These are phyloP conservation scores for Rhimphoctona megacephalus DNA, from an alignment of 2,888 invertebrate genomes.

Conservation along the genomic window DNA sequence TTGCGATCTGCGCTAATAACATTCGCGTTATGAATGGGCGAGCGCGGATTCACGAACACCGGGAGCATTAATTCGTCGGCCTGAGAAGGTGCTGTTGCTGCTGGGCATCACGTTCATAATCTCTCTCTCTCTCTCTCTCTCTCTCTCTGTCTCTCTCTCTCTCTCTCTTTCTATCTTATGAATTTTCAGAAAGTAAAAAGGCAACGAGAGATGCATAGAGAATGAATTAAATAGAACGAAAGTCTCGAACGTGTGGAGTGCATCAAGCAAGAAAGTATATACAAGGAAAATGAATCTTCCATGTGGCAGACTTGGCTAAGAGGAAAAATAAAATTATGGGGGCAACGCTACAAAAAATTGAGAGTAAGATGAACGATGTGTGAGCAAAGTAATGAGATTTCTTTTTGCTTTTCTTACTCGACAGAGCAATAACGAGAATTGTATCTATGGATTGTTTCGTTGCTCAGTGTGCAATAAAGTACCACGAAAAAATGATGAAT, in stretches of 20 bases:
- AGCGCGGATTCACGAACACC: slow-evolving; percentile 78
- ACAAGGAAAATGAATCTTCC: slow-evolving; percentile 62
- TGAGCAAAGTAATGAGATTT: slow-evolving; percentile 66
- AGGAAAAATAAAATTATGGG: slow-evolving; percentile 35
- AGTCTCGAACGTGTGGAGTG: slow-evolving; percentile 45
- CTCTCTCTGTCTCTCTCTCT: slow-evolving; percentile 21
- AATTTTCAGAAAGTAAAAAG: slow-evolving; percentile 24
- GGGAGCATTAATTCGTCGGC: slow-evolving; percentile 79
- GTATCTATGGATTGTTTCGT: neutral
- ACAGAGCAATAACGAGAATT: slow-evolving; percentile 47
- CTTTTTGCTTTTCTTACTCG: slow-evolving; percentile 20
- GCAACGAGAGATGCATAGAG: slow-evolving; percentile 20
- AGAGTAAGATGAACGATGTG: slow-evolving; percentile 65
- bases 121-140: slow-evolving; percentile 9
- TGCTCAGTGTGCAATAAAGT: neutral
- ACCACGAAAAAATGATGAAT: neutral
- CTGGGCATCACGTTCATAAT: slow-evolving; percentile 55
- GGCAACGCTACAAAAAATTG: slow-evolving; percentile 50
- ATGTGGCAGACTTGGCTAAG: neutral
- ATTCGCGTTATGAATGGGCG: slow-evolving; percentile 81
- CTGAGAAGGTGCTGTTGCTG: slow-evolving; percentile 67
- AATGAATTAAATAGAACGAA: slow-evolving; percentile 65
- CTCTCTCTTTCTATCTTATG: slow-evolving; percentile 9
- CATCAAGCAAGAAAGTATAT: slow-evolving; percentile 52
- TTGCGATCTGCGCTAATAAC: slow-evolving; percentile 82